phyloP scores from a whole-genome alignment of 2,797 vertebrate species.

The Acanthurus tractus region DNA sequence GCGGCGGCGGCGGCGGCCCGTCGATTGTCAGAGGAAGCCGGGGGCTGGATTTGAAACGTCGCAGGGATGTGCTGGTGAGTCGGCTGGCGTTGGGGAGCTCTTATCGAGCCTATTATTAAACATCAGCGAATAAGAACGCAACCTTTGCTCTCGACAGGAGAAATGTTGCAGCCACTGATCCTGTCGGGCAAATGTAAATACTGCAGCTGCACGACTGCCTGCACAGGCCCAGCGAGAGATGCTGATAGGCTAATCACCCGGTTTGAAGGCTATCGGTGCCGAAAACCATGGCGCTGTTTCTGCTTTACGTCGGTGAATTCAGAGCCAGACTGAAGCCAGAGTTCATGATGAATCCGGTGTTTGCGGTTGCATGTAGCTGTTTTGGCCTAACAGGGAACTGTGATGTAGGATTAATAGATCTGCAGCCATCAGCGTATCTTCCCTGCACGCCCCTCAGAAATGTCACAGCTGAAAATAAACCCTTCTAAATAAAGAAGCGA shows the following conservation, averaged over 20 bases:
- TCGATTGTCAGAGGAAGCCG: constrained; percentile 63
- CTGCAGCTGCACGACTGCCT: background rate
- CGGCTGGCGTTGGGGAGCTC: constrained; percentile 20
- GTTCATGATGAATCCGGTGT: background rate
- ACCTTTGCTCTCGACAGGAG: background rate
- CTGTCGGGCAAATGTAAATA: constrained; percentile 8
- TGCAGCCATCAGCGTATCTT: constrained; percentile 33
- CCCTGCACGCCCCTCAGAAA: constrained; percentile 25
- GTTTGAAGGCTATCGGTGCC: constrained; percentile 9
- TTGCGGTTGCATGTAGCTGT: background rate
- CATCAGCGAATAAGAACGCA: background rate
- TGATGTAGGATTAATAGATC: constrained; percentile 51
- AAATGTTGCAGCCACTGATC: background rate
- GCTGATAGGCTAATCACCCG: constrained; percentile 67
- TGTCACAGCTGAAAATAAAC: constrained; percentile 49
- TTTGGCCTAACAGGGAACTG: constrained; percentile 17
- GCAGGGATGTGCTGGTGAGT: constrained; percentile 79
- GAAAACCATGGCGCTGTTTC: constrained; percentile 26
- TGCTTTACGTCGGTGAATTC: background rate
- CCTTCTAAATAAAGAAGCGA: constrained; percentile 62
- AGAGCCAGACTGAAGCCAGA: background rate
- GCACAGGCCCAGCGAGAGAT: constrained; percentile 32
- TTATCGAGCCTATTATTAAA: background rate
- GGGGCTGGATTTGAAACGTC: constrained; percentile 78
- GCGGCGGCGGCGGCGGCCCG: constrained; percentile 53